Evolutionary conservation across 2,113 vertebrate species (phyloP), one percentile per base, ranked within the genome.

Genomic region (Chionodraco myersi): DNA sequence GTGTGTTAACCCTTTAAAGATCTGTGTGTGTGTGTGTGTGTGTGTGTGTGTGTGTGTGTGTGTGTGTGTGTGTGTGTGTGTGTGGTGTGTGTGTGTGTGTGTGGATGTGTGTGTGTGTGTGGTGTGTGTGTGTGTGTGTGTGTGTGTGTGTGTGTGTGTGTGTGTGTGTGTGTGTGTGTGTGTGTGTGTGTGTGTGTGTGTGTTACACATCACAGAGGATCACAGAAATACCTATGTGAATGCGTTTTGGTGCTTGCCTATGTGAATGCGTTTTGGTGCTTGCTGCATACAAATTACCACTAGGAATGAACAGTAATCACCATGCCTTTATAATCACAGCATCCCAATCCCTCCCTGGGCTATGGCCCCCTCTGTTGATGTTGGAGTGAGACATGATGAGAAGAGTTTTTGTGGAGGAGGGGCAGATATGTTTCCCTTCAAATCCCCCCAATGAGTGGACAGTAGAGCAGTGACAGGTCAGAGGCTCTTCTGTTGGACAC

Each of bases 341-440:
- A 65, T 65, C 63, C 10, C 36, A 51, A 0, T 13, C 47, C 44
- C 66, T 53, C 63, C 15, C 3, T 45, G 2, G 64, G 10, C 58
- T 2, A 0, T 49, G 14, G 36, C 41, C 67, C 36, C 21, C 26
- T 44, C 70, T 69, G 56, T 64, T 65, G 64, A 45, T 74, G n/a
- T 13, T 23, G 15, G n/a, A 68, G 44, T 23, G 56, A 75, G 63
- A 26, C 63, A 81, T 72, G 64, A 80, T 64, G 63, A 75, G 62
- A 36, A 13, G 63, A 49, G 78, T 77, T 57, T 73, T 53, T 75
- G 52, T 51, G 73, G 82, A 80, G 85, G 85, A 87, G 52, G 85
- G 82, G 76, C 60, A 70, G 51, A 62, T 67, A 41, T 63, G 48
- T 54, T 81, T 77, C 73, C 58, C 51, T 52, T 81, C 26, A 72